Conservation (phyloP, 1,140 invertebrate species). For the Cryptotermes secundus region DNA sequence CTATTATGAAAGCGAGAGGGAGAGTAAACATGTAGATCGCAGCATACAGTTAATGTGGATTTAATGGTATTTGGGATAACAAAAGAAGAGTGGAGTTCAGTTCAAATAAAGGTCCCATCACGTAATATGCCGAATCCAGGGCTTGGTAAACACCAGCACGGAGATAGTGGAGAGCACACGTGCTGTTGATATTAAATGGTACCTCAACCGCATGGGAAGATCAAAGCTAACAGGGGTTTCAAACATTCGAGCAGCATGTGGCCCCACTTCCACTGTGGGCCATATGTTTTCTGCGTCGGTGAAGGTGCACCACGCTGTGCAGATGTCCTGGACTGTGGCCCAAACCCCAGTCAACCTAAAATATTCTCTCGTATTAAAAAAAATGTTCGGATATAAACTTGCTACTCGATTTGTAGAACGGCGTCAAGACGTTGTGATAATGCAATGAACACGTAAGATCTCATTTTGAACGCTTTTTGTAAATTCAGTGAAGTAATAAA, state of each 20-base stretch:
- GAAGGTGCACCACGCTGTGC: too few species aligned
- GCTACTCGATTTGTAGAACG: too few species aligned
- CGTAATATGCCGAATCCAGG: not conserved
- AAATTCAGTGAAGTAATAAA: too few species aligned
- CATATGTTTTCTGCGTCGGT: too few species aligned
- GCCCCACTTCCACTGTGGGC: not conserved
- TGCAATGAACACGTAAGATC: too few species aligned
- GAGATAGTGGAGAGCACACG: not conserved
- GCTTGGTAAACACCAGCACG: not conserved
- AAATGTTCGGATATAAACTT: too few species aligned
- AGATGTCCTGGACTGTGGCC: too few species aligned
- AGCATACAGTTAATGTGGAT: not conserved
- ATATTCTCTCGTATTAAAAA: too few species aligned
- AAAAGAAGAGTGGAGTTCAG: not conserved
- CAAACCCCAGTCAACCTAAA: too few species aligned
- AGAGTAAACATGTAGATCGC: not conserved
- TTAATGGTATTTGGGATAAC: constrained; percentile 10
- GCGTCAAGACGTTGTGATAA: too few species aligned
- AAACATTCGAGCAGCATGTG: not conserved
- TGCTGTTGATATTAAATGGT: constrained; percentile 7
- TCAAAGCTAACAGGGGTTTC: not conserved
- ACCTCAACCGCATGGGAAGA: not conserved
- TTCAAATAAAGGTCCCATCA: constrained; percentile 12
- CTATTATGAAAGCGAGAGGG: not conserved
- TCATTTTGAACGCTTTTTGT: too few species aligned